Percentiles rank a stretch among this genome's conserved stretches.
phyloP scores from a whole-genome alignment of 2,797 vertebrate species.

The Cynodonichthys magdalenae region DNA sequence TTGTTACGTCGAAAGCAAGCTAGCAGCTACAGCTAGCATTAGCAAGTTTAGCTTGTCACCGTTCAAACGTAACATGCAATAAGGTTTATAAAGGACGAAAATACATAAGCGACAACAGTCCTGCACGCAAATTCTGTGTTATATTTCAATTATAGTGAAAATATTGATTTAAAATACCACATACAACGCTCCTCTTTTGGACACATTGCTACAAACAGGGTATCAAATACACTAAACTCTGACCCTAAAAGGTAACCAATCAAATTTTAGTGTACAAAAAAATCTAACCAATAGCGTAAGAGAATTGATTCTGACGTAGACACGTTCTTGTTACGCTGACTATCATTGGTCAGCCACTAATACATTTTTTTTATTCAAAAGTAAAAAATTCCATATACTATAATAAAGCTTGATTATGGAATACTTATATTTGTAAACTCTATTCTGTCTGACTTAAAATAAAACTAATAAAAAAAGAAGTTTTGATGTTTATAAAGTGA shows the following conservation, averaged over 20 bases:
- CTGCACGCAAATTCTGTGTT: neutral
- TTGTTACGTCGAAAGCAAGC: neutral
- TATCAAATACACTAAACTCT: slow-evolving; percentile 45
- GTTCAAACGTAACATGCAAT: neutral
- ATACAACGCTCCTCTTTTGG: neutral
- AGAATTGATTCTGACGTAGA: slow-evolving; percentile 14
- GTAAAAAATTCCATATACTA: too few relatives aligned
- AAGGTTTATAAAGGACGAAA: neutral
- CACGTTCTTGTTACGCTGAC: too few relatives aligned
- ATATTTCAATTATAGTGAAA: neutral
- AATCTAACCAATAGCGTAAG: slow-evolving; percentile 46
- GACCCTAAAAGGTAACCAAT: slow-evolving; percentile 56
- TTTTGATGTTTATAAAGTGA: too few relatives aligned
- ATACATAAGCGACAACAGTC: neutral
- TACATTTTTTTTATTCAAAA: too few relatives aligned
- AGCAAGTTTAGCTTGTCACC: slow-evolving; percentile 20
- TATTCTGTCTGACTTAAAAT: too few relatives aligned
- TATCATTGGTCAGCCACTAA: too few relatives aligned
- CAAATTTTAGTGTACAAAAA: slow-evolving; percentile 4
- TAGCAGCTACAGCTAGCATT: slow-evolving; percentile 33
- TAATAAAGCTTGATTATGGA: too few relatives aligned
- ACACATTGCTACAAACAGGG: slow-evolving; percentile 4
- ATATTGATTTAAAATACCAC: neutral
- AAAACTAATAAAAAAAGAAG: too few relatives aligned
- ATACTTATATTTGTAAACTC: too few relatives aligned